A percentile compares a stretch with the other conserved stretches of the same genome.
Conservation (phyloP, 2,113 vertebrate genomes). For the Propithecus coquereli region DNA sequence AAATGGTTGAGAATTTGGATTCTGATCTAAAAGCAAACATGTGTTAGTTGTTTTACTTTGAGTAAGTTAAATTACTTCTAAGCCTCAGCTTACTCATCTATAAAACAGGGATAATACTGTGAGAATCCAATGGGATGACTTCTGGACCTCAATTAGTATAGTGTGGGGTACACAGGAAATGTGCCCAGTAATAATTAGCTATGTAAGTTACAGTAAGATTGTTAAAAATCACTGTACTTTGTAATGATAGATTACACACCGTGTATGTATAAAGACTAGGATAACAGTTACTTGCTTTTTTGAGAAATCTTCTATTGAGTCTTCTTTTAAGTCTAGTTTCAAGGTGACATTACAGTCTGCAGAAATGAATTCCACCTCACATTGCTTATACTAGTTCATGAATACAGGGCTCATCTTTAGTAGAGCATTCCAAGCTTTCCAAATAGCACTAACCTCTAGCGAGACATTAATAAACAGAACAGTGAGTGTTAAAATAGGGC, state of each 20-base stretch:
- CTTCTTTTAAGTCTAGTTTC: background rate
- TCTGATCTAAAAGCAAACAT: background rate
- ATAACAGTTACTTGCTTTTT: background rate
- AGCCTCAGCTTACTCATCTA: background rate
- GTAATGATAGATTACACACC: background rate
- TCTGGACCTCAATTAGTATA: background rate
- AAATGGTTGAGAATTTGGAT: background rate
- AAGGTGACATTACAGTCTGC: background rate
- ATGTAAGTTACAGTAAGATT: background rate
- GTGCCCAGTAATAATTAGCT: background rate
- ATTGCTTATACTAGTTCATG: background rate
- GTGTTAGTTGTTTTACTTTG: background rate
- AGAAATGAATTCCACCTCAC: background rate
- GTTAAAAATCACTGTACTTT: background rate
- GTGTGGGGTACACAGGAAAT: background rate
- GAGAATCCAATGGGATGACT: background rate
- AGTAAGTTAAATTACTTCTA: background rate
- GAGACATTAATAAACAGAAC: background rate
- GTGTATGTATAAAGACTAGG: background rate
- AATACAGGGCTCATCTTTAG: background rate
- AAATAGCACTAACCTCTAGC: conserved; percentile 9
- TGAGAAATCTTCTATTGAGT: background rate
- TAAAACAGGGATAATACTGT: background rate
- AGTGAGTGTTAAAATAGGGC: conserved; percentile 13
- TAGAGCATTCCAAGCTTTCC: background rate